phyloP scores from a whole-genome alignment of 2,888 invertebrate species.

The Cyclophora punctaria region DNA sequence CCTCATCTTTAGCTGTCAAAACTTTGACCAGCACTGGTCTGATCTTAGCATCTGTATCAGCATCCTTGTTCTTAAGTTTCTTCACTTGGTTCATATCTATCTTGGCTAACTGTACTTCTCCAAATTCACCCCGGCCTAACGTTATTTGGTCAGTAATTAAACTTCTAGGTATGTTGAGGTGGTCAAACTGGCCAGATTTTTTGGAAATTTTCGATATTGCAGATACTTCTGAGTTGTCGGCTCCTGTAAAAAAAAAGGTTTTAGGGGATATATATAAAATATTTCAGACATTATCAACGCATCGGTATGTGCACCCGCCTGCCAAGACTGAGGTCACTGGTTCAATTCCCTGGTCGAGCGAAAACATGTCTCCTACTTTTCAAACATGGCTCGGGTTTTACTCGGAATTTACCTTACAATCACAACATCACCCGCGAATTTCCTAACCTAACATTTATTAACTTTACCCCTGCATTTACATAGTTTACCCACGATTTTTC shows the following conservation, averaged over 20 bases:
- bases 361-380: too few species aligned
- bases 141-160: constrained; percentile 81
- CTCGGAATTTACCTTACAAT: too few species aligned
- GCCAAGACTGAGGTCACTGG: too few species aligned
- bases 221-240: constrained; percentile 64
- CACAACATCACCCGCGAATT: too few species aligned
- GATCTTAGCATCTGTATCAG: constrained; percentile 37
- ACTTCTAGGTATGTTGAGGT: constrained; percentile 82
- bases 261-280: not conserved
- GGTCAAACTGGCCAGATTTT: constrained; percentile 80
- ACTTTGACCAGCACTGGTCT: constrained; percentile 80
- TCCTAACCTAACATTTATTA: too few species aligned
- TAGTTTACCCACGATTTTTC: too few species aligned
- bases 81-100: constrained; percentile 54
- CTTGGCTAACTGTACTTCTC: constrained; percentile 90
- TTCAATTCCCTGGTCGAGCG: too few species aligned
- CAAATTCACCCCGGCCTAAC: constrained; percentile 91
- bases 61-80: constrained; percentile 52
- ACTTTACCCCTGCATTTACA: too few species aligned
- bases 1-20: constrained; percentile 86
- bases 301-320: too few species aligned
- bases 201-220: constrained; percentile 55
- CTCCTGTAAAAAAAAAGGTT: constrained; percentile 31
- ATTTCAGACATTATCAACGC: too few species aligned
- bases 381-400: too few species aligned